Conservation (phyloP, 2,797 vertebrate species). For the Lindbergichthys nudifrons region DNA sequence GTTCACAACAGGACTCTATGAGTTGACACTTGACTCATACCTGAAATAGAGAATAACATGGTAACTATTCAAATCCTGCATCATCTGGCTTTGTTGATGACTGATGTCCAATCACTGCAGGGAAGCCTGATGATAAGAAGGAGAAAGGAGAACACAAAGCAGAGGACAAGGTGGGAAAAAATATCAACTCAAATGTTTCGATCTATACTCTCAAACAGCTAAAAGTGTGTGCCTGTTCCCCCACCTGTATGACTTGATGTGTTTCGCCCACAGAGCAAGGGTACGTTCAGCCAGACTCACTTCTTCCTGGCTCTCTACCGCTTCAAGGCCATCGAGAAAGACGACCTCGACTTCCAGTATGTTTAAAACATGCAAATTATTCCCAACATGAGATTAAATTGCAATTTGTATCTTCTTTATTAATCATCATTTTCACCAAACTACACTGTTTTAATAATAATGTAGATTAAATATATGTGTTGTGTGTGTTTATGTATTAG, state of each 20-base stretch:
- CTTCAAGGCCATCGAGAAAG: slow-evolving; percentile 97
- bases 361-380: slow-evolving; percentile 58
- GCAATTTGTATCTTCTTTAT: background rate
- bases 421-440: background rate
- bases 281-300: slow-evolving; percentile 89
- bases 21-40: too few relatives aligned
- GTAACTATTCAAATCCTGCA: background rate
- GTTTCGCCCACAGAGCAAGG: slow-evolving; percentile 86
- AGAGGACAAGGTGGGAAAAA: slow-evolving; percentile 90
- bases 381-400: background rate
- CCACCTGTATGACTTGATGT: background rate
- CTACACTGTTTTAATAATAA: too few relatives aligned
- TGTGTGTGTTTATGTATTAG: slow-evolving; percentile 72
- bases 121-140: slow-evolving; percentile 92
- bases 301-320: slow-evolving; percentile 96
- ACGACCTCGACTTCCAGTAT: slow-evolving; percentile 97
- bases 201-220: background rate
- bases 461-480: background rate
- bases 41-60: background rate
- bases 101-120: slow-evolving; percentile 69
- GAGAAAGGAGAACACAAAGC: slow-evolving; percentile 89
- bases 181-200: rapidly evolving
- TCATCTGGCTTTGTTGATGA: background rate
- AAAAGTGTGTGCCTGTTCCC: background rate
- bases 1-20: too few relatives aligned